phyloP scores from a whole-genome alignment of 2,888 invertebrate genomes.

The Uloborus plumipes region DNA sequence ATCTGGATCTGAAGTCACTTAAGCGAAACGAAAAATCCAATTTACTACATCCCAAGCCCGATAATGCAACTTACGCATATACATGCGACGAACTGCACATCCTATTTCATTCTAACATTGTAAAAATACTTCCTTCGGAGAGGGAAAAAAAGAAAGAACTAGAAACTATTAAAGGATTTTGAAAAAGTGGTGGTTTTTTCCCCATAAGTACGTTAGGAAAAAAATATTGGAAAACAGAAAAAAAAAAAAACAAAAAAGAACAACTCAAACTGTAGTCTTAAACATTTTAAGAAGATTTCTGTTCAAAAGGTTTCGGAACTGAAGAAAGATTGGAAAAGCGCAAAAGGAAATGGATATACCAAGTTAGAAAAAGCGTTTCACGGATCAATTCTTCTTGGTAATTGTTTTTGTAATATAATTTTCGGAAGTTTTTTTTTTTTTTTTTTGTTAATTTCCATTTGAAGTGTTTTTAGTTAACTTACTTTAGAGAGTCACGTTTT shows the following conservation, averaged over 20 bases:
- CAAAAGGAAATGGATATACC: constrained; percentile 5
- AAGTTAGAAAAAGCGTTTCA: constrained; percentile 23
- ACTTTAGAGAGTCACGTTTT: too few species aligned
- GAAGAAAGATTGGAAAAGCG: background rate
- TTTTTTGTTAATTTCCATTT: too few species aligned
- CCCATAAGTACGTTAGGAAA: background rate
- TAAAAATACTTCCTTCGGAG: constrained; percentile 28
- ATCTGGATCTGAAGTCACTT: constrained; percentile 58
- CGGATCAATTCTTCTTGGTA: constrained; percentile 34
- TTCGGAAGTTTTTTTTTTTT: too few species aligned
- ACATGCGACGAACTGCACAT: constrained; percentile 39
- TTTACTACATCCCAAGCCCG: constrained; percentile 53
- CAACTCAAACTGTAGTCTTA: constrained; percentile 11
- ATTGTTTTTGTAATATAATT: constrained; percentile 23
- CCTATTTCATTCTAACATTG: constrained; percentile 36
- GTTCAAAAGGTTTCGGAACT: background rate
- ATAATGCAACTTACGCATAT: constrained; percentile 47
- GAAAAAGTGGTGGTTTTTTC: constrained; percentile 16
- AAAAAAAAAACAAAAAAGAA: too few species aligned
- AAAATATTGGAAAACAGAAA: background rate
- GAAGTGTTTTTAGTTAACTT: too few species aligned
- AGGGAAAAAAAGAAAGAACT: constrained; percentile 5
- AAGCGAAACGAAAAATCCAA: constrained; percentile 54
- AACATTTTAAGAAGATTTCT: constrained; percentile 36
- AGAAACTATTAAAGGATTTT: constrained; percentile 59